Evolutionary conservation across 1,140 invertebrate genomes (phyloP), one percentile per base, ranked within the genome.

Genomic region (Aleiodes sp.): DNA sequence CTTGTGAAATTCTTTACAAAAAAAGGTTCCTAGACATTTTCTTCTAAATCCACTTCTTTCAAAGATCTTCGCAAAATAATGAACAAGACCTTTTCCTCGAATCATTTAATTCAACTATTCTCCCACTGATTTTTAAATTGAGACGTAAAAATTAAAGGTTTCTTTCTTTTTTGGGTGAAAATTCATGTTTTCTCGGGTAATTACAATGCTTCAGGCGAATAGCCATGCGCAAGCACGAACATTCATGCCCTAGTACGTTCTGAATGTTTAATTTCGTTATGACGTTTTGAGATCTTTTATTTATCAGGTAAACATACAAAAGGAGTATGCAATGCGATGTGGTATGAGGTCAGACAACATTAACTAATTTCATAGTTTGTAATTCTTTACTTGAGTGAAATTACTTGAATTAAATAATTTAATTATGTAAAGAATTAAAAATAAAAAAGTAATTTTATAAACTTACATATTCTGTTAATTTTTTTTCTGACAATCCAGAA

Each of bases 231-330:
- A n/a, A n/a, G n/a, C n/a, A n/a, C n/a, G n/a, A n/a, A n/a, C n/a
- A n/a, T 46, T 46, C 41, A 46, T n/a, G 7, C 9, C 6, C 21
- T 52, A 16, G 19, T 52, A 21, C 8, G 16, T 24, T 52, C 26
- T 10, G 26, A 24, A 10, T 24, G 9, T 57, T 56, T 59, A 60
- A 19, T 43, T 66, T 61, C 37, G n/a, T 35, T 73, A 68, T 74
- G 71, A 70, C 76, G 59, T 75, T 80, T 74, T 81, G 78, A 81
- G 79, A 82, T 81, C 79, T 79, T 81, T 82, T 81, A 81, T 81
- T 81, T 67, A 70, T 82, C 78, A 78, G 76, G 74, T 79, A 78
- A 82, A 79, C 76, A 80, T 80, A 82, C 78, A 81, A 82, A 80
- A 81, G 75, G 75, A 77, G 74, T 80, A 80, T 75, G 77, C 74